Evolutionary conservation across 1,140 invertebrate species (phyloP), one percentile per base, ranked within the genome.

Genomic region (Phymorhynchus buccinoides): DNA sequence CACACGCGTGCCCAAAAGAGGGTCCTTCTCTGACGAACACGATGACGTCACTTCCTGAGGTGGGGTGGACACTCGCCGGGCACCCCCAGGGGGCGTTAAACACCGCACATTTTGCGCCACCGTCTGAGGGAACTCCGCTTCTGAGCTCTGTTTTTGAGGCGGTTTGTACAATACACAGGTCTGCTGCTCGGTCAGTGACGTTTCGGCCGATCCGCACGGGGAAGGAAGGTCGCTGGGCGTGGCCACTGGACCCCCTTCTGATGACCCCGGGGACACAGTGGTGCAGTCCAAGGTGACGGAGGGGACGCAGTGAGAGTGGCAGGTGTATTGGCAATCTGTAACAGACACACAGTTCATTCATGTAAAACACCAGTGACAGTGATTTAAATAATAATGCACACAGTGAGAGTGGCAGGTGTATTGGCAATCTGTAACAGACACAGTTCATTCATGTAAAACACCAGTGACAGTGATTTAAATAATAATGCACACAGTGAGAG

Each of bases 261-360:
- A 75, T 30, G 84, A 66, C 39, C 88, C 88, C 48, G 88, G 87
- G 81, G 90, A 89, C 37, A 91, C 84, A 27, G 88, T 85, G 68
- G 88, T 91, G 86, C 94, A 95, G 88, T 95, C 94, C 22, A 95
- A 89, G n/a, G 93, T 93, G 30, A 95, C 94, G 16, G 94, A 88
- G 12, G 92, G 91, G 14, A 92, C 90, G 87, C 94, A 95, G 80
- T 93, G 91, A 80, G 93, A 90, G 87, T 95, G 94, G 89, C 94
- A 94, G 7, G 94, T 94, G 88, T 94, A 95, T 80, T 93, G 93
- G 88, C 94, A 95, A 87, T 94, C 94, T 94, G 91, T 90, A 90
- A 83, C 32, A 84, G 81, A 86, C 62, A 71, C n/a, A 71, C 27
- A 83, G 56, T n/a, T n/a, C n/a, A n/a, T n/a, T n/a, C n/a, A n/a